Percentiles rank a stretch among this genome's conserved stretches.
phyloP scores from a whole-genome alignment of 2,113 vertebrate species.

The Phaethon lepturus region DNA sequence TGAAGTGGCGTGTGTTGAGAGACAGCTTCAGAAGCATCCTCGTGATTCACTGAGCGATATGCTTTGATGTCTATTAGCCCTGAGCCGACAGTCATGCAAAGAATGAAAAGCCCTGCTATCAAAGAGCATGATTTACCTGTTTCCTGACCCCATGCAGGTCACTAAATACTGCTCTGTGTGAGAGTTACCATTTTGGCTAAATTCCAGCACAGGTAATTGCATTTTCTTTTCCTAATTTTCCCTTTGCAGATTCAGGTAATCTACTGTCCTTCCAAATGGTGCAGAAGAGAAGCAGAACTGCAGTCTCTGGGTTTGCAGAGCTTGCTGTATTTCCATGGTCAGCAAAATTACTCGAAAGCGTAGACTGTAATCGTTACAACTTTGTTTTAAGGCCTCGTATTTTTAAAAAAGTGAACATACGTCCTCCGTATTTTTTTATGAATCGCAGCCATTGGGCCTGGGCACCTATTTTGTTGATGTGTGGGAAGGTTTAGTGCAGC shows the following conservation, averaged over 20 bases:
- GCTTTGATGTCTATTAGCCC: background rate
- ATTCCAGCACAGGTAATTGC: background rate
- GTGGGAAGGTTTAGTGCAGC: background rate
- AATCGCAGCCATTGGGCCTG: accelerated
- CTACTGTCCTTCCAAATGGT: background rate
- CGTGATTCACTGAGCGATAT: background rate
- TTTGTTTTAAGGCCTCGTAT: background rate
- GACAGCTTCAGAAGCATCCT: background rate
- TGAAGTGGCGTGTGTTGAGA: background rate
- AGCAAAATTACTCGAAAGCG: background rate
- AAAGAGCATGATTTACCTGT: no score
- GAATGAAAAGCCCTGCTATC: background rate
- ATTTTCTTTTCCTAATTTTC: background rate
- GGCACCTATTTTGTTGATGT: no score
- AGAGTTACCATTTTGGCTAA: background rate
- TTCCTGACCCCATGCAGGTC: background rate
- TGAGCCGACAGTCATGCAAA: background rate
- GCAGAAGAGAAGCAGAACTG: background rate
- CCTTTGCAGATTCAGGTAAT: background rate
- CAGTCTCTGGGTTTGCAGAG: background rate
- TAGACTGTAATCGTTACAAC: background rate
- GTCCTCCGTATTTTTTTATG: accelerated
- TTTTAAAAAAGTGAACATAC: background rate
- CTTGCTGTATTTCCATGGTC: background rate
- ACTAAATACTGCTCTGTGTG: background rate